phyloP scores from a whole-genome alignment of 2,797 vertebrate genomes.

The Tinamus major region DNA sequence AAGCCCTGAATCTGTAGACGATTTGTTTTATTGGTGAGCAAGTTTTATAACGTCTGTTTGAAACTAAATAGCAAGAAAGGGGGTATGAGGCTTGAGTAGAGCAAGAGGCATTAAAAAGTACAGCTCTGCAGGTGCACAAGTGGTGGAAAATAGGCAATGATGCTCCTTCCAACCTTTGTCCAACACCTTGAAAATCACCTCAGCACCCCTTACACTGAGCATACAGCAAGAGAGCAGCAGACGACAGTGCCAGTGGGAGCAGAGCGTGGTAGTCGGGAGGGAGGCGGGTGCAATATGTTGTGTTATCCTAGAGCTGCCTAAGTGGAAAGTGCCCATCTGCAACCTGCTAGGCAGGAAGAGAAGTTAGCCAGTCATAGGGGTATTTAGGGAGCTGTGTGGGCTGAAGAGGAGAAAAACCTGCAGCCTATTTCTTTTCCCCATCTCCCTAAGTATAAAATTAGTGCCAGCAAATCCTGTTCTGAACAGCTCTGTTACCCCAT shows the following conservation, averaged over 20 bases:
- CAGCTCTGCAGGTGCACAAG: fast-evolving
- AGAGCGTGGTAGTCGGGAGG: neutral
- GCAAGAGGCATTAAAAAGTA: neutral
- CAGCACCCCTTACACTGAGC: neutral
- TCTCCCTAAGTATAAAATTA: neutral
- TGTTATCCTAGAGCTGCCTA: neutral
- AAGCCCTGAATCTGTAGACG: neutral
- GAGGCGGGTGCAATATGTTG: neutral
- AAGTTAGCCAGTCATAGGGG: neutral
- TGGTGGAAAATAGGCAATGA: fast-evolving
- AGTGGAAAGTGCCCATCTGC: neutral
- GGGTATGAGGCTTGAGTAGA: neutral
- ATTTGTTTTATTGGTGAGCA: neutral
- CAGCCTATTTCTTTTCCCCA: neutral
- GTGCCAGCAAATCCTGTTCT: neutral
- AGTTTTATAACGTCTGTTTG: neutral
- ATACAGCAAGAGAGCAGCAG: neutral
- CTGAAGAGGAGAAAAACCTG: neutral
- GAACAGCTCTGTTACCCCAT: fast-evolving
- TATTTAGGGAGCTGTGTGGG: neutral
- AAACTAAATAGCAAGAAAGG: neutral
- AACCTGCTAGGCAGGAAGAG: neutral
- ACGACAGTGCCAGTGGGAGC: neutral
- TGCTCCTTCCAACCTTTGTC: neutral
- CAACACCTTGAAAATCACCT: neutral